Percentiles rank a stretch among this genome's conserved stretches.
These are phyloP conservation scores for Tachuris rubrigastra DNA, from an alignment of 2,113 vertebrate genomes.

Conservation along the genomic window DNA sequence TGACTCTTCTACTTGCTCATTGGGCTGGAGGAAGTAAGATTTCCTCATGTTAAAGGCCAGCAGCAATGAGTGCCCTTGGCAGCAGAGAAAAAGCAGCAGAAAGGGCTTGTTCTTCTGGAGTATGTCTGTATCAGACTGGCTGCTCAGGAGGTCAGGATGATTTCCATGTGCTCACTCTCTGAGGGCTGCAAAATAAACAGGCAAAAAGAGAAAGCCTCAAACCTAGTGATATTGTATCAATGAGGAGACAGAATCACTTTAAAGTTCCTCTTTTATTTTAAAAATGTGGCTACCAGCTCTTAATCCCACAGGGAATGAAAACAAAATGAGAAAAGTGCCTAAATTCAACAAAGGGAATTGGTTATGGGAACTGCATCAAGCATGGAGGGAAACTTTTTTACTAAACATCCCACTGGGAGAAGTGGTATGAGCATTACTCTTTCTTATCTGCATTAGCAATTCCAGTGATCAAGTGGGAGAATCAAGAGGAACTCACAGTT, in stretches of 20 bases:
- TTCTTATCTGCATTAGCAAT: not conserved
- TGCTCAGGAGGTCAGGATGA: not conserved
- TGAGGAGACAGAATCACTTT: not conserved
- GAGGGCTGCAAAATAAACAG: not conserved
- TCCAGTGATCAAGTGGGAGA: not conserved
- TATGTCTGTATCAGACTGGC: not conserved
- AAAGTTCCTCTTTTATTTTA: not conserved
- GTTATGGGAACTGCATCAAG: not conserved
- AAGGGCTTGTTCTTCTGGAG: not conserved
- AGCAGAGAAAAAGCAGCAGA: not conserved
- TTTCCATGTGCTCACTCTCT: not conserved
- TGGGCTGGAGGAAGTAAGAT: not conserved
- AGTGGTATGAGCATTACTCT: not conserved
- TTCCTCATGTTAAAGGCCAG: not conserved
- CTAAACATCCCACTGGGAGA: not conserved
- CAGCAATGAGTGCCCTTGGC: not conserved
- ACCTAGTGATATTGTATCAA: not conserved
- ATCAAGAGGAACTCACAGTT: not conserved
- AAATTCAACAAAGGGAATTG: not conserved
- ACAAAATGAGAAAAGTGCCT: not conserved
- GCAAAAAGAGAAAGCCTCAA: not conserved
- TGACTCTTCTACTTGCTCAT: not conserved
- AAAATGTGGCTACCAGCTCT: not conserved
- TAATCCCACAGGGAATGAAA: not conserved
- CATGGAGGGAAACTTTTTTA: not conserved